Percentiles rank a stretch among this genome's conserved stretches.
Evolutionary conservation across 1,140 invertebrate genomes (phyloP).

Genomic region (Xylocopa sonorina): DNA sequence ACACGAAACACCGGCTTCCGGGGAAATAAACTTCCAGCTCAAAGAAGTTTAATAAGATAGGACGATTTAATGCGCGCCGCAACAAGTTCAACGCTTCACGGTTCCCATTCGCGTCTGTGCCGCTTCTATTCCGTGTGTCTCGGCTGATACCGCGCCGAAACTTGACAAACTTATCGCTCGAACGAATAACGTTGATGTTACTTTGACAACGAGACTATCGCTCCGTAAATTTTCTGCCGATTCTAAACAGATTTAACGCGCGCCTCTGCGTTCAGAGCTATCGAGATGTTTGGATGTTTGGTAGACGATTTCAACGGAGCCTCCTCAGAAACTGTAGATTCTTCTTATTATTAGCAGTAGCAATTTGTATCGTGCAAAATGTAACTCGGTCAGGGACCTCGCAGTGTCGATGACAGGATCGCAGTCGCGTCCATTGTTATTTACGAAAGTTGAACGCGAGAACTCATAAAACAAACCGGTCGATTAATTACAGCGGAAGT

Average conservation of each 20-base stretch:
- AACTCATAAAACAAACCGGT: slow-evolving; percentile 12
- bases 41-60: slow-evolving; percentile 34
- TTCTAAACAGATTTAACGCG: no score
- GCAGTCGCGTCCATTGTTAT: neutral
- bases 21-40: slow-evolving; percentile 19
- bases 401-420: neutral
- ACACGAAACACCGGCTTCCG: slow-evolving; percentile 20
- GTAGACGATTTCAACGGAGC: no score
- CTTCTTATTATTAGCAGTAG: no score
- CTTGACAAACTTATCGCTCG: no score
- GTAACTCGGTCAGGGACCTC: no score
- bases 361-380: no score
- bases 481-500: slow-evolving; percentile 46
- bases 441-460: neutral
- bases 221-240: no score
- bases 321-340: no score
- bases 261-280: no score
- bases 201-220: no score
- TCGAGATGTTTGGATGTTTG: no score
- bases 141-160: neutral
- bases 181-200: no score
- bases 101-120: neutral
- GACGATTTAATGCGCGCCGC: slow-evolving; percentile 26
- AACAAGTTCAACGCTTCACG: slow-evolving; percentile 26
- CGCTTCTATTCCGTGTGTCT: neutral